Percentiles rank a stretch among this genome's conserved stretches.
phyloP scores from a whole-genome alignment of 2,113 vertebrate genomes.

The Mastomys coucha region DNA sequence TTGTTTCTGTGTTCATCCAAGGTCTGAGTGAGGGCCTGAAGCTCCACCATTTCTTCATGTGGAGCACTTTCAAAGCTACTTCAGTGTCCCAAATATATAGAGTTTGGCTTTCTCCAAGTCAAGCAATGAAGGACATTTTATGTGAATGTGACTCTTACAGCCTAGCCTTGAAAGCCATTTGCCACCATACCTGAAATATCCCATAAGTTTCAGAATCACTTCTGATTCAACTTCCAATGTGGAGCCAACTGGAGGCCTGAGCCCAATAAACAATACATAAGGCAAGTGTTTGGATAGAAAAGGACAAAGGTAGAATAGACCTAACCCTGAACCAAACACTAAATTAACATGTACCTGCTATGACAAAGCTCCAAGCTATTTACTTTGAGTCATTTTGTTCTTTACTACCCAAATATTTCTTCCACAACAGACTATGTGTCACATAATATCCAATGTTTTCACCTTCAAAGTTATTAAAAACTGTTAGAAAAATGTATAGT shows the following conservation, averaged over 20 bases:
- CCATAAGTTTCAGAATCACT: neutral
- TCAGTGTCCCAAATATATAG: neutral
- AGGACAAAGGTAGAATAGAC: no score
- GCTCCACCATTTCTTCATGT: no score
- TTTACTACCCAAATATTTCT: neutral
- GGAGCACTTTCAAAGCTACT: neutral
- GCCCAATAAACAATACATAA: neutral
- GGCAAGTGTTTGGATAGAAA: neutral
- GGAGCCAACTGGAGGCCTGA: neutral
- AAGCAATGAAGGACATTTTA: neutral
- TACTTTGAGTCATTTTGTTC: neutral
- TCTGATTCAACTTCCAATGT: neutral
- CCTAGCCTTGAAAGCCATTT: neutral
- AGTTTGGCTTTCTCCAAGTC: no score
- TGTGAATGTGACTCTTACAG: no score
- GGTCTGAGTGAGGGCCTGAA: neutral
- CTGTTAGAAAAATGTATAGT: neutral
- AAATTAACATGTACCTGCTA: neutral
- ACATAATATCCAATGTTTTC: neutral
- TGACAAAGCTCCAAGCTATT: neutral
- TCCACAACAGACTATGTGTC: neutral
- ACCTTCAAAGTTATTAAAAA: neutral
- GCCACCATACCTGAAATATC: neutral
- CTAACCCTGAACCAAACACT: neutral
- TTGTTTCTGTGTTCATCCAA: neutral